Conservation (phyloP, 2,113 vertebrate genomes). For the Aldabrachelys gigantea region DNA sequence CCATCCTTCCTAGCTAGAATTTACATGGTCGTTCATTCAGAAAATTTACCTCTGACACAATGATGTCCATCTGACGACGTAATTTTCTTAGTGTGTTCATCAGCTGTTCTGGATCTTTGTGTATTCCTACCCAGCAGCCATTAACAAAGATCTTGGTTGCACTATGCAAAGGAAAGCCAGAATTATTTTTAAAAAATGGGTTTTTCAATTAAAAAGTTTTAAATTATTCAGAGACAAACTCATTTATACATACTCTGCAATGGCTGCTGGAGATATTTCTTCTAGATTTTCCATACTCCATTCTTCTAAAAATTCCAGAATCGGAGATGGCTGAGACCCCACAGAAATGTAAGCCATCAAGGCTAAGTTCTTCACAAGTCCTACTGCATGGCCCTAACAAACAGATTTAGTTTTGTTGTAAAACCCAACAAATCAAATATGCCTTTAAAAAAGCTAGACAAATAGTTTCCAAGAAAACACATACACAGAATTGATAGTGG, state of each 20-base stretch:
- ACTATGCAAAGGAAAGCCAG: conserved; percentile 69
- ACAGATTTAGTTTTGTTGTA: neutral
- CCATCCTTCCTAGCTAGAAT: neutral
- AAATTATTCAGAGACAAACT: neutral
- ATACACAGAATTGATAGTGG: neutral
- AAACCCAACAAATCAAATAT: conserved; percentile 3
- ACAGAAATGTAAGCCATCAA: conserved; percentile 99
- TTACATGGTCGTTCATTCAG: neutral
- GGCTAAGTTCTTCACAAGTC: conserved; percentile 97
- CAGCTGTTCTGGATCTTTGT: conserved; percentile 98
- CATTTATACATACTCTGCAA: conserved; percentile 89
- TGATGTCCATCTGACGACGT: conserved; percentile 98
- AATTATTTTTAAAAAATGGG: neutral
- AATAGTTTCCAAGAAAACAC: neutral
- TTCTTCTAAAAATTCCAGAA: conserved; percentile 98
- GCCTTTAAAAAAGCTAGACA: neutral
- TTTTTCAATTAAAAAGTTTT: neutral
- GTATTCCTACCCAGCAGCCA: conserved; percentile 99
- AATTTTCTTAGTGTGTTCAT: conserved; percentile 98
- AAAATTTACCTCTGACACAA: conserved; percentile 92
- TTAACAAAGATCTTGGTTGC: conserved; percentile 99
- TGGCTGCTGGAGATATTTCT: conserved; percentile 98
- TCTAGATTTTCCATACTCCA: conserved; percentile 99
- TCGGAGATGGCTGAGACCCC: conserved; percentile 97
- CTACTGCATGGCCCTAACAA: conserved; percentile 95